These are phyloP conservation scores for Amniataba percoides DNA, from an alignment of 2,797 vertebrate species.

Conservation along the genomic window DNA sequence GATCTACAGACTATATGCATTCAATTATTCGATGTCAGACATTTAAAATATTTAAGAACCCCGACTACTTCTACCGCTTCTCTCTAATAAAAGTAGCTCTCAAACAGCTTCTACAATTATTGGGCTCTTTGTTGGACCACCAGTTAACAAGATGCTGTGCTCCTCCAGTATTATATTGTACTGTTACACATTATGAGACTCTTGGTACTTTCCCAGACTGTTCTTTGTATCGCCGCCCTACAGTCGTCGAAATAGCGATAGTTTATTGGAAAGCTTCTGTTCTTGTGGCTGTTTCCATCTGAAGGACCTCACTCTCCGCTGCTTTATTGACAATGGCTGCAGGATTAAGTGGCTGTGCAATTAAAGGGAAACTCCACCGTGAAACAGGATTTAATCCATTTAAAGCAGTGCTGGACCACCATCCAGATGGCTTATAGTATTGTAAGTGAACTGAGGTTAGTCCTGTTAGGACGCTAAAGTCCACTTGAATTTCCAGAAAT, in stretches of 20 bases:
- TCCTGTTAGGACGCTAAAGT: conserved; percentile 6
- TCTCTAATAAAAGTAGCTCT: conserved; percentile 28
- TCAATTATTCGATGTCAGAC: conserved; percentile 39
- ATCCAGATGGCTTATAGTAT: conserved; percentile 10
- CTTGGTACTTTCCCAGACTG: not conserved
- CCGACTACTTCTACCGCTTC: conserved; percentile 21
- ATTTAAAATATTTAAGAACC: conserved; percentile 42
- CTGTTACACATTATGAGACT: conserved; percentile 7
- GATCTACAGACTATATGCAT: conserved; percentile 18
- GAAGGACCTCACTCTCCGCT: conserved; percentile 34
- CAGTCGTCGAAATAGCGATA: conserved; percentile 2
- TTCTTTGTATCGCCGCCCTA: conserved; percentile 17
- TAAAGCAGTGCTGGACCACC: conserved; percentile 24
- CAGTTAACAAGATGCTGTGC: conserved; percentile 1
- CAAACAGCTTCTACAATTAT: conserved; percentile 12
- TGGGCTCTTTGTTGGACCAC: conserved; percentile 7
- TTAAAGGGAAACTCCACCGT: conserved; percentile 62
- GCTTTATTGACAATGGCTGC: conserved; percentile 57
- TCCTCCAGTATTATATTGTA: not conserved
- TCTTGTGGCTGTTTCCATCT: conserved; percentile 35
- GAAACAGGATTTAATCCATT: conserved; percentile 54
- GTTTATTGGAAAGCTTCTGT: conserved; percentile 25
- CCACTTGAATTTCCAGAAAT: conserved; percentile 17
- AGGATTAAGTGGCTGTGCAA: conserved; percentile 59
- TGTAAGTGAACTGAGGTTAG: conserved; percentile 3